Percentiles rank a stretch among this genome's conserved stretches.
Conservation (phyloP, 2,797 vertebrate genomes). For the Cygnus olor region DNA sequence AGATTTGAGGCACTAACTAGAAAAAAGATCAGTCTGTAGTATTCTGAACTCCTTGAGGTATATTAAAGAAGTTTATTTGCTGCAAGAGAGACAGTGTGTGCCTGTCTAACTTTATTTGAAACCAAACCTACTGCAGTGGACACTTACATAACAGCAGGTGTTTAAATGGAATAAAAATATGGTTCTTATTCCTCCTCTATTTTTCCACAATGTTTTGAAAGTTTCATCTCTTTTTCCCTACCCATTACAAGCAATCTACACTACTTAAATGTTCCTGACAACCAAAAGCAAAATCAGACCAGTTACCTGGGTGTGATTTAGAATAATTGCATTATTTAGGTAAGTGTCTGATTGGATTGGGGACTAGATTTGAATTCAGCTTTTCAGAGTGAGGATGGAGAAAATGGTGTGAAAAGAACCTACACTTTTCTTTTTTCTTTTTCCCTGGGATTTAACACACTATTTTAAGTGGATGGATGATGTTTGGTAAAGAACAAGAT, state of each 20-base stretch:
- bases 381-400: background rate
- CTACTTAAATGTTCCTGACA: background rate
- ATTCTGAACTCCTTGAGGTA: background rate
- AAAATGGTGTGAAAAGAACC: background rate
- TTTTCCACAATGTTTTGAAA: background rate
- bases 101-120: slow-evolving; percentile 14
- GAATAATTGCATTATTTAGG: background rate
- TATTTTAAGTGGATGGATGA: background rate
- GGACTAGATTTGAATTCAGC: background rate
- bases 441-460: background rate
- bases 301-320: background rate
- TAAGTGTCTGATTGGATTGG: background rate
- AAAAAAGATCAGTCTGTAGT: background rate
- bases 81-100: background rate
- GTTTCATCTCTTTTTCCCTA: slow-evolving; percentile 10
- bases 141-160: background rate
- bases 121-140: background rate
- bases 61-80: background rate
- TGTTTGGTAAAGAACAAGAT: background rate
- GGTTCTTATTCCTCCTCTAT: background rate
- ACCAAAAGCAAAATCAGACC: background rate
- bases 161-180: slow-evolving; percentile 1
- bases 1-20: background rate
- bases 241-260: background rate
- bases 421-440: background rate